These are phyloP conservation scores for Candidula unifasciata DNA, from an alignment of 2,888 invertebrate genomes.

Conservation along the genomic window DNA sequence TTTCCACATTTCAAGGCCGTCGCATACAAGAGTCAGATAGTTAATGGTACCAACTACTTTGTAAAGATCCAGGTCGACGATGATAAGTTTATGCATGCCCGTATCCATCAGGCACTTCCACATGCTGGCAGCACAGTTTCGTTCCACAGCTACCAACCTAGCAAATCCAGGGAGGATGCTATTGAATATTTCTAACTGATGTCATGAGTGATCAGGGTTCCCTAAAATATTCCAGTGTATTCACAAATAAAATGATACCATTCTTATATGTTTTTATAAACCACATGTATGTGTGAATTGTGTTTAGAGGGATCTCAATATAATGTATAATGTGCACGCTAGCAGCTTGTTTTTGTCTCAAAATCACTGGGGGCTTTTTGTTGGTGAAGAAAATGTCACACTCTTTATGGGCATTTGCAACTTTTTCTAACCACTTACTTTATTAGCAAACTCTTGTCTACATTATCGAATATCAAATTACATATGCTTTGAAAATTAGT, in stretches of 20 bases:
- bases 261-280: too few species aligned
- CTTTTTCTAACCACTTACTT: too few species aligned
- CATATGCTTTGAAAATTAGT: too few species aligned
- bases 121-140: slow-evolving; percentile 57
- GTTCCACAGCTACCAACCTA: slow-evolving; percentile 66
- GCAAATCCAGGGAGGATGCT: slow-evolving; percentile 67
- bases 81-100: slow-evolving; percentile 74
- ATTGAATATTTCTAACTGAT: slow-evolving; percentile 67
- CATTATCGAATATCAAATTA: too few species aligned
- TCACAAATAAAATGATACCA: background rate
- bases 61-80: slow-evolving; percentile 72
- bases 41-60: slow-evolving; percentile 78
- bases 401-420: too few species aligned
- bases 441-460: too few species aligned
- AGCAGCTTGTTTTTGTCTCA: too few species aligned
- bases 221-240: background rate
- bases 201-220: background rate
- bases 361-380: too few species aligned
- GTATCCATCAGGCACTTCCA: slow-evolving; percentile 75
- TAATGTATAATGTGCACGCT: background rate
- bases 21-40: slow-evolving; percentile 75
- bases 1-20: slow-evolving; percentile 65
- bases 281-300: too few species aligned
- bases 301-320: too few species aligned
- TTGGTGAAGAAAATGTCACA: too few species aligned